Evolutionary conservation across 2,113 vertebrate species (phyloP).

Genomic region (Phyllostomus hastatus): DNA sequence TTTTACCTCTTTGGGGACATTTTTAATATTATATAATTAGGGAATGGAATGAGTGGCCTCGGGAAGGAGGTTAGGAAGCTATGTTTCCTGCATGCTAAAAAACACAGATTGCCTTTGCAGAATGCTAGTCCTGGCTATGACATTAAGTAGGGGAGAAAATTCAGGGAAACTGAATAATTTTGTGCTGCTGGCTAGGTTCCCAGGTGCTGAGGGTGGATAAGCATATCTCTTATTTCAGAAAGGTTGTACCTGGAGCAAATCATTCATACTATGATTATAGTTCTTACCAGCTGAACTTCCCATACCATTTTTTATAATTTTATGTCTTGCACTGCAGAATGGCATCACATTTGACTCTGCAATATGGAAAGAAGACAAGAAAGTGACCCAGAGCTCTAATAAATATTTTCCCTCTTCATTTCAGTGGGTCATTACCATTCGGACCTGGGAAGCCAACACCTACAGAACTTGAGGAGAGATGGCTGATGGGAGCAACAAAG

Average conservation of each 20-base stretch:
- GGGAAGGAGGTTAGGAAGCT: not conserved
- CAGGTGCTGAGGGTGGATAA: not conserved
- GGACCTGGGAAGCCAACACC: not conserved
- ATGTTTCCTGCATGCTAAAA: not conserved
- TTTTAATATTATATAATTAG: conserved; percentile 26
- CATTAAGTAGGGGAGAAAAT: conserved; percentile 23
- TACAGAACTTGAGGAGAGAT: not conserved
- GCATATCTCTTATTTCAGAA: not conserved
- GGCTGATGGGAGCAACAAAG: not conserved
- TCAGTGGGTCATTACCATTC: not conserved
- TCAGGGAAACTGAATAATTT: not conserved
- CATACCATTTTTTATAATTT: conserved; percentile 20
- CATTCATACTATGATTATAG: not conserved
- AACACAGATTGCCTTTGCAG: not conserved
- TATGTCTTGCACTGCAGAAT: conserved; percentile 4
- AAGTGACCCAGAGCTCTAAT: not conserved
- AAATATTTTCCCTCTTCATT: not conserved
- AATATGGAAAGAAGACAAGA: not conserved
- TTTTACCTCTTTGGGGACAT: not conserved
- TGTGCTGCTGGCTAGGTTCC: not conserved
- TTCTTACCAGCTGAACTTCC: not conserved
- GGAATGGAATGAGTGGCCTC: conserved; percentile 14
- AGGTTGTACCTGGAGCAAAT: not conserved
- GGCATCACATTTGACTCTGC: not conserved
- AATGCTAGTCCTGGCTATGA: not conserved